Conservation (phyloP, 2,888 invertebrate species). For the Drosophila longiperda region DNA sequence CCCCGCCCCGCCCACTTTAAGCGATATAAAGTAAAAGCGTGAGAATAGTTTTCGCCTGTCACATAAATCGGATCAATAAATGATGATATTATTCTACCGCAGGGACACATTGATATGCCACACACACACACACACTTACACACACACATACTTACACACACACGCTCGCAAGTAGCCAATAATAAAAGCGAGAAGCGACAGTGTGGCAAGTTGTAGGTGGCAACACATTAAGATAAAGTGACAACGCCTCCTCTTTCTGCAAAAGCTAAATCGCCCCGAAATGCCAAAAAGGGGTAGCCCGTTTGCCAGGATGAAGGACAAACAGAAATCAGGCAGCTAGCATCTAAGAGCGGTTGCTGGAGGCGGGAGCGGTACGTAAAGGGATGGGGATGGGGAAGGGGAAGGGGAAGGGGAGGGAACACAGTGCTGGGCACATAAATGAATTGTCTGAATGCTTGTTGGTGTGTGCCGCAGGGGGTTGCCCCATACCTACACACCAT, state of each 20-base stretch:
- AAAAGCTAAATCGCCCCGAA: constrained; percentile 45
- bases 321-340: constrained; percentile 71
- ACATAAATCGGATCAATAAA: constrained; percentile 84
- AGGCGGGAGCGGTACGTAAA: neutral
- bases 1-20: neutral
- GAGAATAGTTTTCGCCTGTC: constrained; percentile 78
- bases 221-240: constrained; percentile 82
- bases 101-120: constrained; percentile 81
- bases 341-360: constrained; percentile 35
- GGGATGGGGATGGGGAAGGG: neutral
- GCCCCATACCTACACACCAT: neutral
- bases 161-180: constrained; percentile 12
- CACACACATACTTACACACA: constrained; percentile 22
- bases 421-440: constrained; percentile 63
- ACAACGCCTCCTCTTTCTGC: constrained; percentile 68
- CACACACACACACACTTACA: constrained; percentile 45
- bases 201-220: constrained; percentile 78
- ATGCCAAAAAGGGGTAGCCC: constrained; percentile 69
- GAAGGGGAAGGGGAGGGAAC: neutral
- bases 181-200: constrained; percentile 26
- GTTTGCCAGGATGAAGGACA: constrained; percentile 64
- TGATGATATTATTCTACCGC: constrained; percentile 83
- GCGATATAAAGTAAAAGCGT: constrained; percentile 58
- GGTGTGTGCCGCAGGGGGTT: neutral
- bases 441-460: constrained; percentile 63